phyloP scores from a whole-genome alignment of 2,888 invertebrate genomes.

The Bhutanitis thaidina region DNA sequence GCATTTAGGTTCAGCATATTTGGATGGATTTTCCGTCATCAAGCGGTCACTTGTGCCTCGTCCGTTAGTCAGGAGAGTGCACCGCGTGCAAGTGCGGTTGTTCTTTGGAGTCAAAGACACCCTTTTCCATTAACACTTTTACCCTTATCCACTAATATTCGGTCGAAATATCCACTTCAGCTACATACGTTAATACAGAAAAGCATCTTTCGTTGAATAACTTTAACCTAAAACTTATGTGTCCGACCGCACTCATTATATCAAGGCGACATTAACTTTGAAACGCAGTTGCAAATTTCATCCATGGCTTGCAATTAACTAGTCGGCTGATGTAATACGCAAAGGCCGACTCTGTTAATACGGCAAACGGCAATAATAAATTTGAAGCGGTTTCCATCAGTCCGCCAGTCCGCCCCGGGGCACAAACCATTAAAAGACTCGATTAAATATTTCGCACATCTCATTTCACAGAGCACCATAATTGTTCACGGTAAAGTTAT shows the following conservation, averaged over 20 bases:
- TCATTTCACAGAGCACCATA: constrained; percentile 38
- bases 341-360: constrained; percentile 58
- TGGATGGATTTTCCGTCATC: too few species aligned
- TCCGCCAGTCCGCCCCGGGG: constrained; percentile 41
- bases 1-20: too few species aligned
- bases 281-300: constrained; percentile 70
- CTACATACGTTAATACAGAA: not conserved
- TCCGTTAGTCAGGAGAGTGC: too few species aligned
- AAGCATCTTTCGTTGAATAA: not conserved
- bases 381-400: constrained; percentile 60
- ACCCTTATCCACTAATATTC: too few species aligned
- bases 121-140: too few species aligned
- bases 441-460: constrained; percentile 51
- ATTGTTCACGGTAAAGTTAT: constrained; percentile 1
- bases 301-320: constrained; percentile 71
- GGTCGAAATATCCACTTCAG: too few species aligned
- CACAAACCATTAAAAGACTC: constrained; percentile 52
- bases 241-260: constrained; percentile 57
- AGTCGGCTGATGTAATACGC: constrained; percentile 66
- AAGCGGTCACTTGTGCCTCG: too few species aligned
- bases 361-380: constrained; percentile 74
- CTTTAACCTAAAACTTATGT: constrained; percentile 21
- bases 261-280: constrained; percentile 64
- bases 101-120: too few species aligned
- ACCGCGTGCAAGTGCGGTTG: too few species aligned